Evolutionary conservation across 2,797 vertebrate species (phyloP).

Genomic region (Clarias fuscus): DNA sequence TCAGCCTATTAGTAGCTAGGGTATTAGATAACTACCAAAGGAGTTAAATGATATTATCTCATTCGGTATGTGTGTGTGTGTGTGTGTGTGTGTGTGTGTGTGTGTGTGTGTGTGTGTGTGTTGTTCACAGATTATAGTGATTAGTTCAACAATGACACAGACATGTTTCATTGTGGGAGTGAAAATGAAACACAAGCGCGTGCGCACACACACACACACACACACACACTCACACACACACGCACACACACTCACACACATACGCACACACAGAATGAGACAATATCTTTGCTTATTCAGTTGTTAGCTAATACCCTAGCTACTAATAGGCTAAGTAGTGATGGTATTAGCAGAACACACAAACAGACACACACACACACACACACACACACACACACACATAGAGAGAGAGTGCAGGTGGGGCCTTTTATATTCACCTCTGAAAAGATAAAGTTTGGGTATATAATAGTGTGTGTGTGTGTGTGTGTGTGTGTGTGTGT

Average conservation of each 20-base stretch:
- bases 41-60: too few relatives aligned
- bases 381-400: neutral
- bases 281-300: too few relatives aligned
- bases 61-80: too few relatives aligned
- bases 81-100: neutral
- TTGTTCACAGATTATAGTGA: neutral
- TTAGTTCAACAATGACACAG: neutral
- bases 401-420: neutral
- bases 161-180: neutral
- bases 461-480: neutral
- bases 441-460: neutral
- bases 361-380: neutral
- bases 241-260: too few relatives aligned
- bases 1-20: neutral
- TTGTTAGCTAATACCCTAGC: neutral
- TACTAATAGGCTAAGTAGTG: neutral
- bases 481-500: slow-evolving; percentile 1
- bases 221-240: neutral
- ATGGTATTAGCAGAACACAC: too few relatives aligned
- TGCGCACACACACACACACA: neutral
- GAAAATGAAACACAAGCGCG: neutral
- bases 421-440: neutral
- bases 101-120: slow-evolving; percentile 13
- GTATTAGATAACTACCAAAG: neutral
- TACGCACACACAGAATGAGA: too few relatives aligned